Evolutionary conservation across 2,113 vertebrate species (phyloP).

Genomic region (Rhagologus leucostigma): DNA sequence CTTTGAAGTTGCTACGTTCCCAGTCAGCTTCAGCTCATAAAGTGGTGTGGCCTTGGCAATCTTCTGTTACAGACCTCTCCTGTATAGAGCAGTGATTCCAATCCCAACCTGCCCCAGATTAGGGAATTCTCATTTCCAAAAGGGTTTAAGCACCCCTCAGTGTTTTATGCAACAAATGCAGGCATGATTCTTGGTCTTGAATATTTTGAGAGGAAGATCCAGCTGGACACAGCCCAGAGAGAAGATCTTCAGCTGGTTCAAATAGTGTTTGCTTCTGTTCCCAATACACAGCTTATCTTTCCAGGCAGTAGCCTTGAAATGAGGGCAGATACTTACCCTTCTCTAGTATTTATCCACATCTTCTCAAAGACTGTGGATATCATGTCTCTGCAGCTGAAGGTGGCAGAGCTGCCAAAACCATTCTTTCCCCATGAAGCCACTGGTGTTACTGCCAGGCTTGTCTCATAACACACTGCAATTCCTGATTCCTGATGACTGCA

Average conservation of each 20-base stretch:
- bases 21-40: not conserved
- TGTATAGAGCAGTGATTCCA: not conserved
- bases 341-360: not conserved
- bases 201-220: not conserved
- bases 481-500: not conserved
- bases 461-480: not conserved
- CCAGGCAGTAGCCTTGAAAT: not conserved
- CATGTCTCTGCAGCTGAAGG: not conserved
- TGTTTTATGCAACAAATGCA: not conserved
- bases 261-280: not conserved
- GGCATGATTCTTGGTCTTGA: not conserved
- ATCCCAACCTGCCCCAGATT: not conserved
- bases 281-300: not conserved
- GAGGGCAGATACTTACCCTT: not conserved
- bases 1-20: not conserved
- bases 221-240: not conserved
- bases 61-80: not conserved
- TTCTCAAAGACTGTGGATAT: not conserved
- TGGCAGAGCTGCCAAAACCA: not conserved
- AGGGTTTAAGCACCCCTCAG: not conserved
- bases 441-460: not conserved
- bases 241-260: not conserved
- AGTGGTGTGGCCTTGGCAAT: not conserved
- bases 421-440: not conserved
- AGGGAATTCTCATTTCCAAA: not conserved